Base-by-base conservation (phyloP, 2,888 invertebrate species). In the Pseudococcus viburni region DNA sequence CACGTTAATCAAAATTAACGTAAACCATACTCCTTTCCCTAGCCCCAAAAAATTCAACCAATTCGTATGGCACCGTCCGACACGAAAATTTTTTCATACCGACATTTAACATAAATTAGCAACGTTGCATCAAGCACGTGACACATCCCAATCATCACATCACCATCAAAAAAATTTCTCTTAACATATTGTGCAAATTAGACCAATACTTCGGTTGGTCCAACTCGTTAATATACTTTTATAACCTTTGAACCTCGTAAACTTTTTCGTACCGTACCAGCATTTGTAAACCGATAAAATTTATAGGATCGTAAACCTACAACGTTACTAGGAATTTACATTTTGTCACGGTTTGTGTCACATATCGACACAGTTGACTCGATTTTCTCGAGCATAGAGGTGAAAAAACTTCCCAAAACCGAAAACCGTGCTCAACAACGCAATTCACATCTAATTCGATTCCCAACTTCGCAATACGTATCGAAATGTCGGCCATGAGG, bases 211-310 rank as follows among this genome's bases (percentile, higher is more conserved):
- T n/a, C 5, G 15, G 33, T n/a, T n/a, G 5, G 33, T 83, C 46
- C 46, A 83, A 83, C 46, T 83, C 39, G 77, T 77, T 39, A 77
- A 7, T 59, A 64, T 46, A 46, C n/a, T 83, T 83, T 46, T 46
- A 46, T 83, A 83, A 83, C 80, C 80, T 83, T 46, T 19, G 80
- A 83, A 19, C 80, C 42, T 83, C 80, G 80, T 83, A 83, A 83
- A 83, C 46, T 46, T 83, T 42, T 12, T 42, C 33, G 17, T n/a
- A 42, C 0, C 73, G 73, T 73, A 73, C 33, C 17, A 39, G 73
- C 33, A 73, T 73, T 73, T 73, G 33, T 73, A 33, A 73, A 73
- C 33, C 42, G 46, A 46, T 83, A 83, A 83, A 83, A 83, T 83
- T 83, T 83, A 83, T 83, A 83, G 80, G 7, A 83, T 83, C 80